Conservation (phyloP, 2,888 invertebrate genomes). For the Macrosoma leucophasiata region DNA sequence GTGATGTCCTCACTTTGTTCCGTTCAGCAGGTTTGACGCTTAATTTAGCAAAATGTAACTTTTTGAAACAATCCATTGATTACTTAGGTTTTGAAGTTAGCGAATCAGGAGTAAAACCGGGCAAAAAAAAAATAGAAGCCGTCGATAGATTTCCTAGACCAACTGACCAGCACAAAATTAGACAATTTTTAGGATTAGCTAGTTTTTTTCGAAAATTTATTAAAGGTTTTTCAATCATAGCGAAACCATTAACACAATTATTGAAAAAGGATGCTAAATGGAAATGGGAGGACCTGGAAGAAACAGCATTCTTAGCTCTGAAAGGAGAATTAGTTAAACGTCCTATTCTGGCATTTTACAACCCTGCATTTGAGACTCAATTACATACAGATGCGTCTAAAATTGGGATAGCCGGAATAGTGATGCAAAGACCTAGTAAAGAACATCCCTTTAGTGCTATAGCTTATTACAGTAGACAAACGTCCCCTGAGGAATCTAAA, state of each 20-base stretch:
- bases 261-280: constrained; percentile 19
- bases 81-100: constrained; percentile 15
- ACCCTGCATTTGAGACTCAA: constrained; percentile 27
- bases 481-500: constrained; percentile 18
- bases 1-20: constrained; percentile 6
- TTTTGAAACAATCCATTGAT: constrained; percentile 3
- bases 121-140: constrained; percentile 12
- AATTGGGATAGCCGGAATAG: constrained; percentile 31
- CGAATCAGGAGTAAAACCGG: constrained; percentile 6
- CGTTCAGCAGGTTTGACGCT: constrained; percentile 9
- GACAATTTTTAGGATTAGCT: constrained; percentile 12
- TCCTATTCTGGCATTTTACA: constrained; percentile 32
- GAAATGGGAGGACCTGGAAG: constrained; percentile 24
- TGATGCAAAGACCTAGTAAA: constrained; percentile 28
- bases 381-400: constrained; percentile 40
- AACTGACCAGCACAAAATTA: constrained; percentile 9
- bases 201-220: constrained; percentile 16
- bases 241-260: constrained; percentile 14
- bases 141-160: constrained; percentile 11
- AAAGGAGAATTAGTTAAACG: constrained; percentile 25
- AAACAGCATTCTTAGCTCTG: constrained; percentile 25
- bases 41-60: constrained; percentile 13
- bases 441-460: constrained; percentile 14
- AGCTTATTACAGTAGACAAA: constrained; percentile 28
- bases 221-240: constrained; percentile 11